phyloP scores from a whole-genome alignment of 2,797 vertebrate genomes.

The Melanotaenia maccullochi region DNA sequence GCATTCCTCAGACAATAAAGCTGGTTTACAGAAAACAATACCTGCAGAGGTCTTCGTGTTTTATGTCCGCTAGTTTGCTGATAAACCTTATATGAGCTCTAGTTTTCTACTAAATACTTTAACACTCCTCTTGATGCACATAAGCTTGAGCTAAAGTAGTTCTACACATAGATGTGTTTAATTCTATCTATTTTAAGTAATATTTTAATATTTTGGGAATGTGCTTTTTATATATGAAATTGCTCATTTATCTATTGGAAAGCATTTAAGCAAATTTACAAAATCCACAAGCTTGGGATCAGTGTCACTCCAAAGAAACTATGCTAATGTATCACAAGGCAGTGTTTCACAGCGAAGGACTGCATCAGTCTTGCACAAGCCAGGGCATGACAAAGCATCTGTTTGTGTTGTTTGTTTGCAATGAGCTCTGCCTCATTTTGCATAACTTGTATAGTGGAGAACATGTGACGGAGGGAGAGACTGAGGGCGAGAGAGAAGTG shows the following conservation, averaged over 20 bases:
- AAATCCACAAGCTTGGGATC: neutral
- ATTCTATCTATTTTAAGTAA: neutral
- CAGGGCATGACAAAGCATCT: slow-evolving; percentile 76
- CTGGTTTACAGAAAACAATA: slow-evolving; percentile 73
- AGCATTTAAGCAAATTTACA: neutral
- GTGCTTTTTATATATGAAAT: neutral
- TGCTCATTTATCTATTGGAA: neutral
- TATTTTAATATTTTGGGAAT: neutral
- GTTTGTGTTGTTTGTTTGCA: slow-evolving; percentile 85
- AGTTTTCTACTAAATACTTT: slow-evolving; percentile 8
- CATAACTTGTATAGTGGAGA: slow-evolving; percentile 83
- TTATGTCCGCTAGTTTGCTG: slow-evolving; percentile 35
- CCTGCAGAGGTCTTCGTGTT: slow-evolving; percentile 38
- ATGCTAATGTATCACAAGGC: slow-evolving; percentile 49
- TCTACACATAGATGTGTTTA: neutral
- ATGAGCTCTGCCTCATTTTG: slow-evolving; percentile 81
- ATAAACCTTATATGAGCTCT: slow-evolving; percentile 36
- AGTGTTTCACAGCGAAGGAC: slow-evolving; percentile 54
- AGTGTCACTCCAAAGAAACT: slow-evolving; percentile 24
- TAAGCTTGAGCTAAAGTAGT: slow-evolving; percentile 9
- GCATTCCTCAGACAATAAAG: slow-evolving; percentile 66
- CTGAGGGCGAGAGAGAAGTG: slow-evolving; percentile 67
- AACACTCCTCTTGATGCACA: neutral
- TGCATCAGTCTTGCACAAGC: slow-evolving; percentile 59
- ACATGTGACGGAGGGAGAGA: slow-evolving; percentile 80